Conservation (phyloP, 2,113 vertebrate genomes). For the Sarotherodon lohbergeri region DNA sequence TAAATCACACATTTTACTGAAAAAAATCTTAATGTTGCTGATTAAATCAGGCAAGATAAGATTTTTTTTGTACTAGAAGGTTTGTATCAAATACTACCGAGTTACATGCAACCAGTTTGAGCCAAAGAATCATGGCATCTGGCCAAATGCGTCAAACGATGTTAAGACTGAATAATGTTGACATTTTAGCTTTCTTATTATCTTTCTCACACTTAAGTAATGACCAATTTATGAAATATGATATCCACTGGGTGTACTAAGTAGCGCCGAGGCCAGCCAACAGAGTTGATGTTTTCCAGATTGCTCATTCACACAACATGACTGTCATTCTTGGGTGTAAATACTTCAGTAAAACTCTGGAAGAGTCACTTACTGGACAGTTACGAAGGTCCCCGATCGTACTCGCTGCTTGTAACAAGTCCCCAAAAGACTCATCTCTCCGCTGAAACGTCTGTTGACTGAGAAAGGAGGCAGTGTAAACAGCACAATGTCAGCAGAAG, state of each 20-base stretch:
- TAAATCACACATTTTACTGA: neutral
- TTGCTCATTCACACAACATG: neutral
- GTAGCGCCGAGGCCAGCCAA: no score
- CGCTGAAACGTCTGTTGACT: constrained; percentile 88
- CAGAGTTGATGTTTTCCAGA: neutral
- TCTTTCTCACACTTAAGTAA: neutral
- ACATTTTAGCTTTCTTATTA: neutral
- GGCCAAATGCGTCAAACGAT: neutral
- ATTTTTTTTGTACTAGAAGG: neutral
- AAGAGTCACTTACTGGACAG: constrained; percentile 83
- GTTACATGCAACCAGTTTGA: neutral
- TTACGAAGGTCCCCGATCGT: constrained; percentile 90
- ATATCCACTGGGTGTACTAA: neutral
- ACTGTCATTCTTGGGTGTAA: neutral
- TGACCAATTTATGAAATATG: neutral
- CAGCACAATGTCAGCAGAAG: neutral
- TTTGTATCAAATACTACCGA: neutral
- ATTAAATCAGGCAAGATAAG: neutral
- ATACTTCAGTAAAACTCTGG: neutral
- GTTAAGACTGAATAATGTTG: neutral
- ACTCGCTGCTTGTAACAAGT: constrained; percentile 88
- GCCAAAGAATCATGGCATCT: neutral
- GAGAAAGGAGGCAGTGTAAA: neutral
- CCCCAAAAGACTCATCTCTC: constrained; percentile 87
- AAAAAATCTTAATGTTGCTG: neutral